Base-by-base conservation (phyloP, 2,888 invertebrate genomes). In the Orchesella flavescens region DNA sequence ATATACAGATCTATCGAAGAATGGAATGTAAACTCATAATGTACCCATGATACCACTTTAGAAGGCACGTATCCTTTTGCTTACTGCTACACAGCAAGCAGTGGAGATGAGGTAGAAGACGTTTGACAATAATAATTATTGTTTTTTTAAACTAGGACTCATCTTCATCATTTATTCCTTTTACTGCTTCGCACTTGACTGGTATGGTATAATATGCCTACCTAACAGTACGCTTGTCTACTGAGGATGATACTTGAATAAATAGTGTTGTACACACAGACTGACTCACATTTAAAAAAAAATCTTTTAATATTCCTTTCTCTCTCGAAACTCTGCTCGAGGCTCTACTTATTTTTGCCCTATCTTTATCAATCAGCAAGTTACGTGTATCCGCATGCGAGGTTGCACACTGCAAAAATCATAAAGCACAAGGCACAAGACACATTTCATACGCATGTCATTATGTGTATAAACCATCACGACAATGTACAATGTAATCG, bases 251-350 rank as follows among this genome's bases (percentile, higher is more conserved):
- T 34, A 34, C 34, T 34, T 34, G 34, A 34, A 7, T 34, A 34
- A 34, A 34, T 34, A 34, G 34, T 34, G 34, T 34, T 34, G 34
- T 34, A 34, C 34, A 7, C 7, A 34, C 34, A 4, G 34, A 34
- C 34, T 34, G 34, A 34, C 34, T 34, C 2, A 7, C 34, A 34
- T 34, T 34, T 34, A 4, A 7, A 34, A 7, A 34, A 34, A 34
- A 34, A 34, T 34, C 34, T 34, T 34, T 34, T 34, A 65, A 17
- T 59, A 55, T 46, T 68, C 69, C 77, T 77, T 77, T 77, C 77
- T 77, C 77, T 77, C 77, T 77, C 61, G 77, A 77, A 77, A 77
- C 59, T 68, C 7, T n/a, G 77, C 77, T 69, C 49, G 77, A 68
- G 77, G 77, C 77, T 24, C 68, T 66, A 76, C 43, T 66, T 66